Evolutionary conservation across 2,113 vertebrate species (phyloP), one percentile per base, ranked within the genome.

Genomic region (Polypterus bichir): DNA sequence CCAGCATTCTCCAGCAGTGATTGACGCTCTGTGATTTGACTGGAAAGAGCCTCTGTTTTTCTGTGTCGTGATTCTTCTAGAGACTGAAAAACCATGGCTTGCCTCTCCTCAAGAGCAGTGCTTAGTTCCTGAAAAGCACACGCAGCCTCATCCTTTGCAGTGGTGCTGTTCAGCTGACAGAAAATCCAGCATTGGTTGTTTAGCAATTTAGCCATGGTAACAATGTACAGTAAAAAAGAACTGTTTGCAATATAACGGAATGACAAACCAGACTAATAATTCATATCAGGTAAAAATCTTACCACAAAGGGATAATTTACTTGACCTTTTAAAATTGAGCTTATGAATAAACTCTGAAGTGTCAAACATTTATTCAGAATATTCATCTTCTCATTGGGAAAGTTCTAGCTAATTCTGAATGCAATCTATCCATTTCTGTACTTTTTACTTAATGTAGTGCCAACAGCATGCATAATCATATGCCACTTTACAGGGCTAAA

Each of bases 1-100:
- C 94, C 94, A 0, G 89, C 91, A 46, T 93, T 83, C 49, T 97
- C 93, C 83, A 95, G 76, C 78, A 98, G 88, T 64, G 88, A 83
- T 68, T 79, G 86, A 71, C 89, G 92, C 71, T 91, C 91, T 1
- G 79, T 84, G 55, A 92, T 81, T 84, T 97, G 94, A 10, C 67
- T 5, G 1, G 81, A 79, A 67, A 98, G 84, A 54, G 83, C 79
- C 52, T 86, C 81, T 55, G 81, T 76, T 48, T 86, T 81, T 61
- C 88, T 81, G 54, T 74, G 76, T 59, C 88, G 87, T 59, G 89
- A 87, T 6, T 86, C 93, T 66, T 96, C 92, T 2, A 98, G 80
- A 2, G 85, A 84, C 76, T 84, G 75, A 5, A 88, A 76, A 73
- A 97, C 73, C 0, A 79, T 72, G 0, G 79, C 77, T 64, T 92